phyloP scores from a whole-genome alignment of 2,113 vertebrate species.

The Vidua chalybeata region DNA sequence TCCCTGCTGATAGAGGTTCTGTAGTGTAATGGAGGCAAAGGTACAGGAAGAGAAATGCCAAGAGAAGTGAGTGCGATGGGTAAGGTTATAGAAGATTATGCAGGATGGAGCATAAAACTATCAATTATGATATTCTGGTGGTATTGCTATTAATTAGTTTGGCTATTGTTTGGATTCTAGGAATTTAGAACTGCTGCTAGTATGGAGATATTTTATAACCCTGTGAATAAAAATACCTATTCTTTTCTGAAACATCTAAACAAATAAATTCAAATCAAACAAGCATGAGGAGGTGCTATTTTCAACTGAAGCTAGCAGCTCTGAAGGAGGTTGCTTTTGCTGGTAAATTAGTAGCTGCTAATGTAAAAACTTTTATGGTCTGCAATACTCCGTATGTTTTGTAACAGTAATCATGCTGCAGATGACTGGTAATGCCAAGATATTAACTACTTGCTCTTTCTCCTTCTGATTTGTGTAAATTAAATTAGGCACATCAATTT shows the following conservation, averaged over 20 bases:
- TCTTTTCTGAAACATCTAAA: background rate
- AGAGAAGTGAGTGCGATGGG: background rate
- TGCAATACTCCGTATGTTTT: background rate
- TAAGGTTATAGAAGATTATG: background rate
- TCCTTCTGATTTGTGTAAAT: background rate
- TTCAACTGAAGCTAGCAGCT: background rate
- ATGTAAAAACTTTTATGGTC: background rate
- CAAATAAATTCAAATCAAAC: background rate
- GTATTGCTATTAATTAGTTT: background rate
- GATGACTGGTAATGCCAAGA: conserved; percentile 1
- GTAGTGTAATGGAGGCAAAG: background rate
- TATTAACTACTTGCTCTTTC: background rate
- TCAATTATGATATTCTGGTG: background rate
- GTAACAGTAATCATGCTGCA: background rate
- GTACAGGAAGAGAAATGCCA: background rate
- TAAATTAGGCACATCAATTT: background rate
- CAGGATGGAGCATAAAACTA: background rate
- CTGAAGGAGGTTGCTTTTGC: background rate
- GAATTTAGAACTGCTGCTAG: background rate
- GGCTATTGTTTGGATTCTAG: background rate
- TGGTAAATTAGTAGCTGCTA: background rate
- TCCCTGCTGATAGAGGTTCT: background rate
- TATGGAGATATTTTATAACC: background rate
- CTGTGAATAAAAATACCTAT: background rate
- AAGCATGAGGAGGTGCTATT: background rate